A percentile compares a stretch with the other conserved stretches of the same genome.
Conservation (phyloP, 2,113 vertebrate species). For the Plectropomus leopardus region DNA sequence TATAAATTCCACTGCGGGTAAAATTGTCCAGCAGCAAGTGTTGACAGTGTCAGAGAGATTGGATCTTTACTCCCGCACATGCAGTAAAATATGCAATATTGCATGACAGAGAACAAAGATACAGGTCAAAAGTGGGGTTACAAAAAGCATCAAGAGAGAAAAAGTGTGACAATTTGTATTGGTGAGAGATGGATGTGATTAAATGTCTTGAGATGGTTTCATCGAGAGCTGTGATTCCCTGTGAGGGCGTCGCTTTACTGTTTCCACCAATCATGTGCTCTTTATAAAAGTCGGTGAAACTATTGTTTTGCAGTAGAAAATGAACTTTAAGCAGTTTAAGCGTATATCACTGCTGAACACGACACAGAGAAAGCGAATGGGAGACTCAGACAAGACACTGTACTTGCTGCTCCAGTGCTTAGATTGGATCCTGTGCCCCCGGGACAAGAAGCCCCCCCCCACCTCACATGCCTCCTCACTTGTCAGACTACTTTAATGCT, state of each 20-base stretch:
- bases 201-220: background rate
- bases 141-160: background rate
- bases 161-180: background rate
- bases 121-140: background rate
- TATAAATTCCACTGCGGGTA: background rate
- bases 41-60: background rate
- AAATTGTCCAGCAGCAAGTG: slow-evolving; percentile 9
- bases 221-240: background rate
- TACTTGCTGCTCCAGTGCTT: slow-evolving; percentile 61
- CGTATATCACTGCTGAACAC: slow-evolving; percentile 9
- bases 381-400: slow-evolving; percentile 39
- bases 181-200: slow-evolving; percentile 1
- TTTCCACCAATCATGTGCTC: background rate
- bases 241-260: background rate
- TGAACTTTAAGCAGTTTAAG: background rate
- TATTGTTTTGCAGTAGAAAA: background rate
- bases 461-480: slow-evolving; percentile 51
- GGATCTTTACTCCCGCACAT: slow-evolving; percentile 6
- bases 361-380: slow-evolving; percentile 8
- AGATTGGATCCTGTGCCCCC: slow-evolving; percentile 42
- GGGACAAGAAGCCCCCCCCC: slow-evolving; percentile 25
- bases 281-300: slow-evolving; percentile 12
- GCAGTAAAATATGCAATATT: background rate
- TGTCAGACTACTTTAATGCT: slow-evolving; percentile 69
- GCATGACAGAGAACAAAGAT: background rate